Base-by-base conservation (phyloP, 2,797 vertebrate species). In the Bufotes viridis region DNA sequence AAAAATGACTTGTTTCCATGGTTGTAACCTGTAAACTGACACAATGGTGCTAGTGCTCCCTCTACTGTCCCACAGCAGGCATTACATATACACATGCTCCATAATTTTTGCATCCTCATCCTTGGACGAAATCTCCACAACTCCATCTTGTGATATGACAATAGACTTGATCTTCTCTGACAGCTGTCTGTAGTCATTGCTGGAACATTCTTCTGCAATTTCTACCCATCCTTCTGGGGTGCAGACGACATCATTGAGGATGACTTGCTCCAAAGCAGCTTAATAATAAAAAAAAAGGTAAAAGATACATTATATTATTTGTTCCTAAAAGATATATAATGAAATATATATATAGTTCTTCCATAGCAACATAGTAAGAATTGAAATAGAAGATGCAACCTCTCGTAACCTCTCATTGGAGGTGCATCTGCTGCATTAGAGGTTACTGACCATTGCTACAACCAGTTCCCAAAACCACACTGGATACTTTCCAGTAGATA, bases 31-130 rank as follows among this genome's bases (percentile, higher is more conserved):
- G 18, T 63, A 15, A 11, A 15, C 8, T 34, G 18, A 14, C 51
- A 17, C 0, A 8, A 74, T 34, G 90, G 91, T 92, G 0, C 85
- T 74, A 91, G 90, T 55, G 92, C 93, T 90, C 95, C 95, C 93
- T 90, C 95, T 92, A 89, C 84, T 93, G 95, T 86, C 87, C 83
- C 7, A 78, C 1, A 65, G 17, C n/a, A 0, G 84, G 87, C 91
- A 85, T 92, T 94, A 96, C 93, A 95, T 92, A 89, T 94, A 95
- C 78, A 96, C 86, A 3, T 90, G 94, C 11, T 95, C 94, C 93
- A 94, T 93, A 87, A 95, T 91, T 82, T 87, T 81, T 42, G 90
- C 91, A 51, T 88, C 91, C 29, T 95, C 92, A 57, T 84, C 84
- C 75, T 90, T 91, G 0, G 90, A 78, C 0, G 84, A 91, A 90